Base-by-base conservation (phyloP, 2,113 vertebrate species). In the Vimba vimba region DNA sequence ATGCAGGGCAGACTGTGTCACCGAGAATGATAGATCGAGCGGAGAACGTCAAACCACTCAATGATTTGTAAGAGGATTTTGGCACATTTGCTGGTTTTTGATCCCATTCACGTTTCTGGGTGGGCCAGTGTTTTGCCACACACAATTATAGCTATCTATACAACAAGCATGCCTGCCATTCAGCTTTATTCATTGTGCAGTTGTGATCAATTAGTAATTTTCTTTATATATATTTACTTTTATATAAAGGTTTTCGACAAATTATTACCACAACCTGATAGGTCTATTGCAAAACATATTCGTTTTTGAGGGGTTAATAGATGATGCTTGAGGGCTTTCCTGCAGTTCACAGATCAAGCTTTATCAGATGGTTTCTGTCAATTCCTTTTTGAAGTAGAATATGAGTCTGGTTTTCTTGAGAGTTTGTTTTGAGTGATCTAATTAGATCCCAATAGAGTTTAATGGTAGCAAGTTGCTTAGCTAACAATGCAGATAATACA, bases 1-100 rank as follows among this genome's bases (percentile, higher is more conserved):
- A 91, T 91, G 95, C 94, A 94, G 93, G 94, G 91, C 93, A 88
- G 88, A 92, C 79, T 21, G 74, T 73, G 96, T 97, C 96, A 96
- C 94, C 91, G 87, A 94, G 92, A 95, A 93, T 96, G 92, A 97
- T 96, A 95, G 94, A 97, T 97, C 95, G 96, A 96, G 90, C 93
- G 88, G 89, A 91, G 92, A 91, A 73, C 92, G 93, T 95, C 96
- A 96, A 95, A 95, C 93, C 95, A 94, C 91, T 95, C 94, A 94
- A 55, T n/a, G 36, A 83, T 83, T 79, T 83, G 33, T 74, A 59
- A 74, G 52, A 71, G 60, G 64, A 23, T 36, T 84, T 80, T n/a
- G 25, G 55, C 75, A 36, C 33, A 1, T 60, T 68, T 66, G 73
- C 60, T 27, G 75, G n/a, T 68, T 43, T 43, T 73, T 83, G 52